A percentile compares a stretch with the other conserved stretches of the same genome.
Conservation (phyloP, 2,113 vertebrate species). For the Platysternon megacephalum region DNA sequence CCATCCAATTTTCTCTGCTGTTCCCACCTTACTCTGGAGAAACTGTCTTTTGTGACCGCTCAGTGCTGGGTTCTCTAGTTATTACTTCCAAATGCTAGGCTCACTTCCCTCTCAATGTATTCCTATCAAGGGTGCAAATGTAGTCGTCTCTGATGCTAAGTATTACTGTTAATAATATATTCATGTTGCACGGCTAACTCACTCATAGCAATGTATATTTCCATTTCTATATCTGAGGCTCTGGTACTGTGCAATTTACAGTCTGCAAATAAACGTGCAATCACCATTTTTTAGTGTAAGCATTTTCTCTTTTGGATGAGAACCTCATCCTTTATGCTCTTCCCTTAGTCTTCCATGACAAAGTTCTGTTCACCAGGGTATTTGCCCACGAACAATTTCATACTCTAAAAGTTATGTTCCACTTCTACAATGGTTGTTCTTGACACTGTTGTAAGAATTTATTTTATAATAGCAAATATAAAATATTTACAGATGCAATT, state of each 20-base stretch:
- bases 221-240: not conserved
- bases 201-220: not conserved
- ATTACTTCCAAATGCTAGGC: not conserved
- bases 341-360: not conserved
- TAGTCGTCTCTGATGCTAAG: not conserved
- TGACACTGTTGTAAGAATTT: fast-evolving
- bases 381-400: not conserved
- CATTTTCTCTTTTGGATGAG: not conserved
- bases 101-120: not conserved
- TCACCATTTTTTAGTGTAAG: not conserved
- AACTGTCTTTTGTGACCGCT: not conserved
- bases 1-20: not conserved
- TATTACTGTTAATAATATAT: not conserved
- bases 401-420: not conserved
- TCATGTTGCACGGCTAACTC: not conserved
- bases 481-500: not conserved
- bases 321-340: not conserved
- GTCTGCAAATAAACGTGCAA: not conserved
- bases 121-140: not conserved
- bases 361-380: not conserved
- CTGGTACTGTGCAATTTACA: not conserved
- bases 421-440: not conserved
- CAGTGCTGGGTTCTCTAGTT: not conserved
- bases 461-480: not conserved
- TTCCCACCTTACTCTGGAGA: not conserved